A percentile compares a stretch with the other conserved stretches of the same genome.
phyloP scores from a whole-genome alignment of 35 echinoderm and acorn worm species.

The Chiridota heheva region DNA sequence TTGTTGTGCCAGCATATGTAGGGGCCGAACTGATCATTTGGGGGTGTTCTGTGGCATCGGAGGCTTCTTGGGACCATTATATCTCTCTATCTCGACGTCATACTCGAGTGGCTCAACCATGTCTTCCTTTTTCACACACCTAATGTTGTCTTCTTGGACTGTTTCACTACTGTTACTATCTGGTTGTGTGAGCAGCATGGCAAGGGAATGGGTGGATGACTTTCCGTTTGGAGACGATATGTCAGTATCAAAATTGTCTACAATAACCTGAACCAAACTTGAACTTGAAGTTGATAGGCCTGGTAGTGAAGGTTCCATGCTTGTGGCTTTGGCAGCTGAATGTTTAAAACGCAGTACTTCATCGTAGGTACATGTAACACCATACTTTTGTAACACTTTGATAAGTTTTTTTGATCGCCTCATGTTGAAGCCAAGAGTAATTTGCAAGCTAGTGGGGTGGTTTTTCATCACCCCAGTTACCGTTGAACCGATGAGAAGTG shows the following conservation, averaged over 20 bases:
- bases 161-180: not conserved
- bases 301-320: constrained; percentile 4
- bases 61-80: constrained; percentile 43
- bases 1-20: constrained; percentile 17
- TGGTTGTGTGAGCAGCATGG: constrained; percentile 55
- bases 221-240: constrained; percentile 63
- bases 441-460: constrained; percentile 47
- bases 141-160: constrained; percentile 1
- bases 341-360: constrained; percentile 43
- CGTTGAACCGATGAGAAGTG: constrained; percentile 53
- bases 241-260: constrained; percentile 72
- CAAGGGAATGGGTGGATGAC: constrained; percentile 57
- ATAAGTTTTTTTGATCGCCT: constrained; percentile 47
- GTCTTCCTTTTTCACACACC: constrained; percentile 48
- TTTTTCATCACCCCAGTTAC: constrained; percentile 39
- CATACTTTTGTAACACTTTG: constrained; percentile 39
- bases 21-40: not conserved
- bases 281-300: constrained; percentile 18
- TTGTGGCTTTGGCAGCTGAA: constrained; percentile 25
- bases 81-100: constrained; percentile 35
- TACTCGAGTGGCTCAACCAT: constrained; percentile 25
- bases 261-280: constrained; percentile 59
- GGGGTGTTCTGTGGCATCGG: constrained; percentile 11
- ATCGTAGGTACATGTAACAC: constrained; percentile 65
- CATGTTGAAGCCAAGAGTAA: constrained; percentile 40